Conservation (phyloP, 1,140 invertebrate species). For the Lysiphlebus fabarum region DNA sequence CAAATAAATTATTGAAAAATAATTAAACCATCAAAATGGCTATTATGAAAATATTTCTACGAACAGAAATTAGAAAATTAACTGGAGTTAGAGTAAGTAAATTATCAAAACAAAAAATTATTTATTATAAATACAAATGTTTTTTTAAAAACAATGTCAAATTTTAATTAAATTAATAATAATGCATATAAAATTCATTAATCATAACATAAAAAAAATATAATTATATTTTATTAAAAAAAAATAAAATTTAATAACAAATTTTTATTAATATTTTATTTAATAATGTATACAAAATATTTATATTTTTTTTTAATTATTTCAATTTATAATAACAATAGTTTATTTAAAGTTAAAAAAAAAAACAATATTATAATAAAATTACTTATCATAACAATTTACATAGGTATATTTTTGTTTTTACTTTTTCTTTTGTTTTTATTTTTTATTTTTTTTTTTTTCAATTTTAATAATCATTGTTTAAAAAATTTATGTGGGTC, state of each 20-base stretch:
- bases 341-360: no score
- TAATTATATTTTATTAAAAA: background rate
- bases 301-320: background rate
- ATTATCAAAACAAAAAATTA: background rate
- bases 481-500: slow-evolving; percentile 2
- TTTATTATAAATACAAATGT: background rate
- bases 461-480: background rate
- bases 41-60: slow-evolving; percentile 27
- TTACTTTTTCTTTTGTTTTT: no score
- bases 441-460: background rate
- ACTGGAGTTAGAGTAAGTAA: slow-evolving; percentile 25
- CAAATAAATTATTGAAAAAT: no score
- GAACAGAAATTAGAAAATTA: slow-evolving; percentile 23
- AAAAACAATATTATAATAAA: no score
- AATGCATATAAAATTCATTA: background rate
- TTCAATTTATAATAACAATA: background rate
- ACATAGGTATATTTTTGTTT: no score
- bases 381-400: no score
- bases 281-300: background rate
- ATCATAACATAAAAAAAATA: background rate
- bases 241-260: background rate
- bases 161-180: no score
- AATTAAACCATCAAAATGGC: slow-evolving; percentile 19
- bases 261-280: background rate
- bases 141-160: background rate